Evolutionary conservation across 92 coral and sea anemone genomes (phyloP).

Genomic region (Phenganax marumi): DNA sequence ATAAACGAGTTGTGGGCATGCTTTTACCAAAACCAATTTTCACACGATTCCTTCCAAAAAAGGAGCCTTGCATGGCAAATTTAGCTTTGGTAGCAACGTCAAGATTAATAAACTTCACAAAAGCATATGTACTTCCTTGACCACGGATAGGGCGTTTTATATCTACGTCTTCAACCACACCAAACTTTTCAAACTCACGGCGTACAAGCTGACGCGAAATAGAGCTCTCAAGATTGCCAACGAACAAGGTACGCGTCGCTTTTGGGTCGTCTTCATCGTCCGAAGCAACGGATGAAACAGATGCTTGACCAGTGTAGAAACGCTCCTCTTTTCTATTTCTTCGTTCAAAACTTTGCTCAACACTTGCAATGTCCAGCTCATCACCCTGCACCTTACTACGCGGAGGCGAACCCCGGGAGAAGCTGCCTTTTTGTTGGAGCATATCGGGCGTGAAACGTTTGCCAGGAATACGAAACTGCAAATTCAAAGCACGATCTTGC

Average conservation of each 20-base stretch:
- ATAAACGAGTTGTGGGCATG: conserved; percentile 97
- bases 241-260: conserved; percentile 96
- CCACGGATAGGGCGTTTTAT: conserved; percentile 98
- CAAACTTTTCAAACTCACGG: conserved; percentile 96
- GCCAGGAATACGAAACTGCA: conserved; percentile 80
- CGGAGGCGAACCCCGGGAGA: conserved; percentile 70
- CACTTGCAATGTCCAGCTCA: conserved; percentile 72
- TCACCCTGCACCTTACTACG: conserved; percentile 72
- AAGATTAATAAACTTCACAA: conserved; percentile 98
- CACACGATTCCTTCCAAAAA: conserved; percentile 92
- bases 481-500: conserved; percentile 80
- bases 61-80: conserved; percentile 91
- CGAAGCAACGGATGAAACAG: conserved; percentile 58
- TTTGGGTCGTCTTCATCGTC: conserved; percentile 97
- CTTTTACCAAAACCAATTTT: conserved; percentile 99
- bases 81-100: conserved; percentile 97
- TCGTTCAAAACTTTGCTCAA: conserved; percentile 71
- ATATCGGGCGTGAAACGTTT: conserved; percentile 71
- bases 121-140: conserved; percentile 98
- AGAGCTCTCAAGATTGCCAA: conserved; percentile 96
- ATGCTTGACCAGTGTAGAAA: conserved; percentile 46
- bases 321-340: conserved; percentile 62
- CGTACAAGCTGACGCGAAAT: conserved; percentile 92
- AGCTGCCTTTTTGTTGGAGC: conserved; percentile 67
- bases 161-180: conserved; percentile 94